Evolutionary conservation across 2,113 vertebrate species (phyloP).

Genomic region (Hoplias malabaricus): DNA sequence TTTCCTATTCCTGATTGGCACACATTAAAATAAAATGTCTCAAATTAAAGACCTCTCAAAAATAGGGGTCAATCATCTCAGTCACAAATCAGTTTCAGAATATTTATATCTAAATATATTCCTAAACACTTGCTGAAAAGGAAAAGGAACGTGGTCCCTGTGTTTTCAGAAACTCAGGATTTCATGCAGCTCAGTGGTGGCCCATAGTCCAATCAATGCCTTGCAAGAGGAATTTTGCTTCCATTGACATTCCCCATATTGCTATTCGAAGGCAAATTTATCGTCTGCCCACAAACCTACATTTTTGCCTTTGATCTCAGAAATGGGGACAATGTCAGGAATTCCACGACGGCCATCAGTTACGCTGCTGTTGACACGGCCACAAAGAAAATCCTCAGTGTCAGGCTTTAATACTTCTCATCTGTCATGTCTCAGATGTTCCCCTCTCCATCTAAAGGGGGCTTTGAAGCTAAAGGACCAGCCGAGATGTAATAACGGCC

Average conservation of each 20-base stretch:
- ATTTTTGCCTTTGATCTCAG: neutral
- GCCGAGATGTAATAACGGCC: neutral
- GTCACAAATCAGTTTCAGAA: neutral
- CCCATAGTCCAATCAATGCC: too few relatives aligned
- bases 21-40: neutral
- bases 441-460: neutral
- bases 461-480: neutral
- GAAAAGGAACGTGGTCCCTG: neutral
- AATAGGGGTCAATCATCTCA: neutral
- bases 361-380: neutral
- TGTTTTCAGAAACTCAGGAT: neutral
- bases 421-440: neutral
- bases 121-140: neutral
- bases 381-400: neutral
- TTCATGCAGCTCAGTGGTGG: neutral
- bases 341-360: neutral
- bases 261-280: neutral
- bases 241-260: too few relatives aligned
- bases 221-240: too few relatives aligned
- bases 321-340: neutral
- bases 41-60: neutral
- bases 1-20: neutral
- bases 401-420: slow-evolving; percentile 1
- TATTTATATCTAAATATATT: too few relatives aligned
- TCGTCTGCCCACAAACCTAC: neutral